phyloP scores from a whole-genome alignment of 2,888 invertebrate species.

The Trileptium ribeirensis region DNA sequence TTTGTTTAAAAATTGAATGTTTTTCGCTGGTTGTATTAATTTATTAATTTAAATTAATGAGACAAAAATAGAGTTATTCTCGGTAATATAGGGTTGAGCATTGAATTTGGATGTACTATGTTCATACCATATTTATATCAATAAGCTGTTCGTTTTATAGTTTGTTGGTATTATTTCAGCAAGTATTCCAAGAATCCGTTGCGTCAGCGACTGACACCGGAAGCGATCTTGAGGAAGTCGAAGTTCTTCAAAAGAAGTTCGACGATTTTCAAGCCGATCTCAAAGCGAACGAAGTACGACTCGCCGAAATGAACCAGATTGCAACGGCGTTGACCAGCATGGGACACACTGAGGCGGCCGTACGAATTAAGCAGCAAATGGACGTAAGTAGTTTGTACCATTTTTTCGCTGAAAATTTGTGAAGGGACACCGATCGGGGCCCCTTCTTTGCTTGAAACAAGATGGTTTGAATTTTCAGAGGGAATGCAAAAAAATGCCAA shows the following conservation, averaged over 20 bases:
- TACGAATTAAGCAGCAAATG: conserved; percentile 96
- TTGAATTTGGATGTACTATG: no score
- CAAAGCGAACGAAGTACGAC: conserved; percentile 90
- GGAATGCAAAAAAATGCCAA: no score
- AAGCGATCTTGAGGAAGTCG: conserved; percentile 94
- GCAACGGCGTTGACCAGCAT: conserved; percentile 85
- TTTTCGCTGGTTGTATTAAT: no score
- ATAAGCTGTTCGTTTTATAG: no score
- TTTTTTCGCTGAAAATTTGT: neutral
- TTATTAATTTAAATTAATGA: no score
- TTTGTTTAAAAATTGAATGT: no score
- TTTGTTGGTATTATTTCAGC: no score
- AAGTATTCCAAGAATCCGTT: conserved; percentile 55
- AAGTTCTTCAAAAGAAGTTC: conserved; percentile 98
- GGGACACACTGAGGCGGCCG: conserved; percentile 94
- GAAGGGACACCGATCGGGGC: neutral
- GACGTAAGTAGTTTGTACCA: conserved; percentile 59
- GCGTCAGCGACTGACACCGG: conserved; percentile 94
- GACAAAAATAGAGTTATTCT: no score
- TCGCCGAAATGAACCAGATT: conserved; percentile 98
- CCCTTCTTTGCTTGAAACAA: neutral
- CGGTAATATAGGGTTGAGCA: no score
- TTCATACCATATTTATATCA: no score
- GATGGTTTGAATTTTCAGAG: neutral
- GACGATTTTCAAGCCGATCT: conserved; percentile 89